phyloP scores from a whole-genome alignment of 1,140 invertebrate genomes.

The Drosophila mojavensis region DNA sequence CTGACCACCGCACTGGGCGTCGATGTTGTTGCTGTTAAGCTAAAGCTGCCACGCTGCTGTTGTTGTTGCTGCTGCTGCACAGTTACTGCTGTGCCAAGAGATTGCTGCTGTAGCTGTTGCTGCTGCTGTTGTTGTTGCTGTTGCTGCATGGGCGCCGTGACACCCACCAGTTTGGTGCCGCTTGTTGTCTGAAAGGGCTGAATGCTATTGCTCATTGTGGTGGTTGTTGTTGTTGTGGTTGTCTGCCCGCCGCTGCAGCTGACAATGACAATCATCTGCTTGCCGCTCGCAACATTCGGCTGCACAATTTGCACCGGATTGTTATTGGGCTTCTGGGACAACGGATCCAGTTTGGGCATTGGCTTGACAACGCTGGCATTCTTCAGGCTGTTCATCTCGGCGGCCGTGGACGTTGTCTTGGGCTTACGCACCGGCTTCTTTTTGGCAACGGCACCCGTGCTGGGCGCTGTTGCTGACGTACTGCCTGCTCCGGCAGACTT shows the following conservation, averaged over 20 bases:
- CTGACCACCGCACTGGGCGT: conserved; percentile 19
- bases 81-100: conserved; percentile 28
- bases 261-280: conserved; percentile 73
- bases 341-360: conserved; percentile 76
- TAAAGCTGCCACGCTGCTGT: conserved; percentile 51
- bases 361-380: conserved; percentile 80
- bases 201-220: conserved; percentile 78
- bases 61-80: conserved; percentile 34
- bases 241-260: conserved; percentile 52
- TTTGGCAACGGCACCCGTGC: conserved; percentile 65
- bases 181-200: conserved; percentile 83
- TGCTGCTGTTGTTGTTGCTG: conserved; percentile 54
- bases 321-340: conserved; percentile 80
- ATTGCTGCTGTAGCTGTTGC: conserved; percentile 54
- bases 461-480: conserved; percentile 14
- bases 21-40: conserved; percentile 36
- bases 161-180: conserved; percentile 85
- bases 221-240: conserved; percentile 70
- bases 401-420: conserved; percentile 70
- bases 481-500: conserved; percentile 41
- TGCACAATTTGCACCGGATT: conserved; percentile 82
- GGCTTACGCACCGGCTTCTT: conserved; percentile 80
- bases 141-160: conserved; percentile 82
- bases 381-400: conserved; percentile 66
- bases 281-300: conserved; percentile 79